Base-by-base conservation (phyloP, 2,888 invertebrate genomes). In the Pharmacophagus antenor region DNA sequence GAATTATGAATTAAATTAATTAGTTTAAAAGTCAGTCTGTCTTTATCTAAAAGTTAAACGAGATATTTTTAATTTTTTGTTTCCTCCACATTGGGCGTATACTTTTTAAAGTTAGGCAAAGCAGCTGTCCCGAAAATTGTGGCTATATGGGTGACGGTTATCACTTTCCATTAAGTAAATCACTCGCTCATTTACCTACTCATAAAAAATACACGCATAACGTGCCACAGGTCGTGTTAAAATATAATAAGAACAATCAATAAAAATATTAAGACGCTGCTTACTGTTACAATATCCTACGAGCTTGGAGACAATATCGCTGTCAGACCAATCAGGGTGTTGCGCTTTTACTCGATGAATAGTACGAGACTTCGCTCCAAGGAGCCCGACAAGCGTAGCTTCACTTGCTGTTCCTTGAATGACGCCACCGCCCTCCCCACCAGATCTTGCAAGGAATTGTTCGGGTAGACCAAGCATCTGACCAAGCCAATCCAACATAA, bases 381-480 rank as follows among this genome's bases (percentile, higher is more conserved):
- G 91, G 12, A 99, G 90, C 0, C 97, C 97, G 1, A 99, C 97
- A 56, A 98, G 88, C 0, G 98, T 98, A 5, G 98, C 97, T 81
- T 99, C 98, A 77, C 97, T 98, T 37, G 98, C 98, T 0, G 98
- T 98, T 56, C 98, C 97, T 92, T 98, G 94, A 68, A 97, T 97
- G 8, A 97, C 97, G 12, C 97, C 97, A n/a, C 96, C 95, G 2
- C 95, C 97, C 58, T 95, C 96, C 61, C 95, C 95, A 0, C 96
- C 97, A 0, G 95, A 94, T 64, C 94, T 93, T 1, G 96, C 95
- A 52, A 98, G 88, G 84, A 98, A 98, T 68, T 94, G 93, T 18
- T 94, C 91, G 0, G 99, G 98, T 5, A 99, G 90, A 0, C 95
- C 95, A 57, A 99, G 78, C 95, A 98, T 96, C 88, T 98, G 96